Conservation (phyloP, 2,113 vertebrate genomes). For the Agelaius phoeniceus region DNA sequence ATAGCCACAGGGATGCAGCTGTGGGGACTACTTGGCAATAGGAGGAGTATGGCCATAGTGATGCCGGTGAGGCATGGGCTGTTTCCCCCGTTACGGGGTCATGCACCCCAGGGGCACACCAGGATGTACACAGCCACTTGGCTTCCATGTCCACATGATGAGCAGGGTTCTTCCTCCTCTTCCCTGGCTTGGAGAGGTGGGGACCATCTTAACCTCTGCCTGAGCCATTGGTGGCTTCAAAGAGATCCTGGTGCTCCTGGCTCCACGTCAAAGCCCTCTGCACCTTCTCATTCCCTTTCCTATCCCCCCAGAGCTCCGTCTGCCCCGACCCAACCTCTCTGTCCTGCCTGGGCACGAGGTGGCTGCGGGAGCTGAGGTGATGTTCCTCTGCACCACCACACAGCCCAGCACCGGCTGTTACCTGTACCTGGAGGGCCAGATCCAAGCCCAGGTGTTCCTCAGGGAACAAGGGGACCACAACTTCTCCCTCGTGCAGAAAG, state of each 20-base stretch:
- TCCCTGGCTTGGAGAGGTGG: background rate
- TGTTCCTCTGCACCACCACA: background rate
- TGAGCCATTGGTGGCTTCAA: background rate
- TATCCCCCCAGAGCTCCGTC: background rate
- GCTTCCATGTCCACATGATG: rapidly evolving
- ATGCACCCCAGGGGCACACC: rapidly evolving
- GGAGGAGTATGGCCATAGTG: background rate
- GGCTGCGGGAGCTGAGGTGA: background rate
- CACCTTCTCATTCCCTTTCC: background rate
- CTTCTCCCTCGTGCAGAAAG: background rate
- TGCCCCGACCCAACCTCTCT: background rate
- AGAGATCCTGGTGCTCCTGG: background rate
- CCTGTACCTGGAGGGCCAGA: background rate
- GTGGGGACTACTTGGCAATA: background rate
- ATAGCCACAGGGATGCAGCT: background rate
- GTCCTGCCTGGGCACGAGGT: background rate
- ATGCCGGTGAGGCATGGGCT: background rate
- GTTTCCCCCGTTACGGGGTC: rapidly evolving
- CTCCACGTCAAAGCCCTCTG: background rate
- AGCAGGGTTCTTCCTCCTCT: background rate
- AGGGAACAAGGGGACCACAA: background rate
- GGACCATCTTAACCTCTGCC: background rate
- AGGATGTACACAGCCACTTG: no score
- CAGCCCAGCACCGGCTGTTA: background rate
- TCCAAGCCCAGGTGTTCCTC: rapidly evolving